Base-by-base conservation (phyloP, 2,888 invertebrate species). In the Oligia fasciuncula region DNA sequence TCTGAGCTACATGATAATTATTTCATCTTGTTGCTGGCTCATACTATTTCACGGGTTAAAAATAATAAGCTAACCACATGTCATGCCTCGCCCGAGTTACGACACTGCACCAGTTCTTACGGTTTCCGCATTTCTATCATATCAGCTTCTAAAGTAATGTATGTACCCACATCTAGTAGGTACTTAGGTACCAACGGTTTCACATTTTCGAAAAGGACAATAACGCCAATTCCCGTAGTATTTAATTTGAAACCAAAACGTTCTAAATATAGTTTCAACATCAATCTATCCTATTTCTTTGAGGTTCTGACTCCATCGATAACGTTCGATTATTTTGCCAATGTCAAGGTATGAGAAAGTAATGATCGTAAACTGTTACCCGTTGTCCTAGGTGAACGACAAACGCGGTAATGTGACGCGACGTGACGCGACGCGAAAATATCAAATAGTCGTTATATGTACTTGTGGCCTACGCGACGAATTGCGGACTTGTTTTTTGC, bases 61-160 rank as follows among this genome's bases (percentile, higher is more conserved):
- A 13, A 40, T 83, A 17, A 23, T 46, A 76, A 54, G 1, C 13
- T 40, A 17, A 2, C n/a, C 51, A n/a, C 76, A 54, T 62, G 46
- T 23, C 17, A 40, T 5, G 63, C 40, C 69, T 57, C 43, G 11
- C 66, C n/a, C 62, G 57, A 35, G 54, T 71, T 71, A 71, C 85
- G 14, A 60, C 60, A 84, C 40, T 67, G 71, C 14, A 81, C 85
- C 35, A 54, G 70, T 49, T 71, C 29, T n/a, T 14, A 63, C 11
- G n/a, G 29, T 14, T 72, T 57, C 80, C 85, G 71, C 62, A 63
- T 72, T 71, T 66, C 54, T 63, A 29, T 4, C 14, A 40, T 40
- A 14, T 17, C 19, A 9, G 5, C n/a, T n/a, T 11, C 13, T 76
- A 17, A 6, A 43, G 6, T 46, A 35, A 57, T 51, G 8, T n/a